Evolutionary conservation across 2,888 invertebrate species (phyloP), one percentile per base, ranked within the genome.

Genomic region (Anthophora plumipes): DNA sequence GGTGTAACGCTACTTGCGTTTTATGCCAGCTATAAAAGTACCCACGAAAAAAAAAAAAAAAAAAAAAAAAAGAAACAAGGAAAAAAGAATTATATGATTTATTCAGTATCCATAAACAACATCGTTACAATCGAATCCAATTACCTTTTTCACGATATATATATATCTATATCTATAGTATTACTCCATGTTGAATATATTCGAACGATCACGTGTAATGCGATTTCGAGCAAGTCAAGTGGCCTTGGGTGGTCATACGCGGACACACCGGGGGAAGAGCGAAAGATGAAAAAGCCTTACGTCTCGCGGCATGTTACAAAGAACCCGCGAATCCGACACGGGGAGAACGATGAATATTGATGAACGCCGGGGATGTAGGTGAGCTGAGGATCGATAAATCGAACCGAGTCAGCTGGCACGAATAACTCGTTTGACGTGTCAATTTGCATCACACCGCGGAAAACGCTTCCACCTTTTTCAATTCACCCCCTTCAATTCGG

Each of bases 271-370:
- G 31, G 4, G 31, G 31, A 31, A 31, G 31, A 31, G 31, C 31
- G 4, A 31, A 31, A 31, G 31, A 3, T 6, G 14, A 46, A 46
- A 12, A 12, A 46, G 14, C 20, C 11, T 31, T 20, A 4, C 12
- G 55, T n/a, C 7, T 20, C 41, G 22, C 60, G 22, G 22, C 17
- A 22, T 22, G 9, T 43, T 9, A 17, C 60, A 17, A 25, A 43
- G 17, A 43, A 17, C 6, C 6, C 6, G 41, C 22, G 22, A 46
- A 61, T 52, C 17, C 37, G 48, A 31, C 31, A 20, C 12, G 25
- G 31, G 37, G 50, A n/a, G 1, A 37, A 31, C 57, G 70, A 70
- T 63, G 66, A 81, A 70, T 78, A 73, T 66, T 39, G 68, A 77
- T 61, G 64, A 67, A 52, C 57, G n/a, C 12, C 4, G 25, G 14